A percentile compares a stretch with the other conserved stretches of the same genome.
Evolutionary conservation across 2,797 vertebrate species (phyloP).

Genomic region (Adrianichthys oophorus): DNA sequence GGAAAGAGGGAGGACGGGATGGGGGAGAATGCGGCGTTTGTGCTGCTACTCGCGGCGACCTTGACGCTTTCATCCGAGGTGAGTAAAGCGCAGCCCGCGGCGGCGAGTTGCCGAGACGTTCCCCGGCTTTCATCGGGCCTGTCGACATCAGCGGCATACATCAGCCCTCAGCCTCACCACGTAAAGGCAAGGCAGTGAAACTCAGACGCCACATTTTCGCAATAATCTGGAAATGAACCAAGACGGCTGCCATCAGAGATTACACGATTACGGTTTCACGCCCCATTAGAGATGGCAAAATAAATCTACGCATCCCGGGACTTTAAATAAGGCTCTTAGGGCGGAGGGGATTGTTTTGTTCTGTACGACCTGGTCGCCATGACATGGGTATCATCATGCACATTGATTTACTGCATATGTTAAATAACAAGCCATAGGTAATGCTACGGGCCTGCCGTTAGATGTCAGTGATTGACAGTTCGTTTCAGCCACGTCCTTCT

Average conservation of each 20-base stretch:
- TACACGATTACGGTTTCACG: not conserved
- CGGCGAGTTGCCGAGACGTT: not conserved
- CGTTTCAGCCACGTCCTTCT: conserved; percentile 18
- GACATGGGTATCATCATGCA: not conserved
- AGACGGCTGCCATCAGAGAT: not conserved
- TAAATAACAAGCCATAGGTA: conserved; percentile 24
- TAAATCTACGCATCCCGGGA: rapidly evolving
- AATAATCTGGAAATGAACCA: not conserved
- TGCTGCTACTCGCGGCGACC: conserved; percentile 76
- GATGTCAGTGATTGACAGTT: conserved; percentile 53
- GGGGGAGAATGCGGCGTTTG: conserved; percentile 68
- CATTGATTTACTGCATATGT: conserved; percentile 31
- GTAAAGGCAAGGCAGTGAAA: no score
- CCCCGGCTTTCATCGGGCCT: not conserved
- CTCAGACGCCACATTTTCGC: not conserved
- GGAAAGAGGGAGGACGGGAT: conserved; percentile 63
- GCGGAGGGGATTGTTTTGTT: not conserved
- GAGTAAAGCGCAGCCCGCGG: conserved; percentile 45
- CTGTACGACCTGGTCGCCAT: no score
- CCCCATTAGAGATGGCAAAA: rapidly evolving
- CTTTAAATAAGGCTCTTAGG: rapidly evolving
- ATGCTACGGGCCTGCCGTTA: conserved; percentile 49
- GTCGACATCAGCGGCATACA: conserved; percentile 2
- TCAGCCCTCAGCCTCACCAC: not conserved
- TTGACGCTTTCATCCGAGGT: conserved; percentile 81